Evolutionary conservation across 2,888 invertebrate species (phyloP).

Genomic region (Mechanitis mazaeus): DNA sequence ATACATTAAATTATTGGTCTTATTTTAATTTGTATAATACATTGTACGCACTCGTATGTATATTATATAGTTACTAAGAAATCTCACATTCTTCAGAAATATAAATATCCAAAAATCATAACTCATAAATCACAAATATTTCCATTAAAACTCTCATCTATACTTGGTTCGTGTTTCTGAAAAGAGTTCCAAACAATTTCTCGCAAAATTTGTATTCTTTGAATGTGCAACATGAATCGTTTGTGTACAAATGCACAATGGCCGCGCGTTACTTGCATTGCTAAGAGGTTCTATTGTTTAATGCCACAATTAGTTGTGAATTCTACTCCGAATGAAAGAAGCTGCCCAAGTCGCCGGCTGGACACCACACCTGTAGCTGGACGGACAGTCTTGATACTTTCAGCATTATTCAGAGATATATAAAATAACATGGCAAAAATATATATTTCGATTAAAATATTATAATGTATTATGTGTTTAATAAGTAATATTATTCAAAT

Average conservation of each 20-base stretch:
- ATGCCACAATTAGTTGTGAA: slow-evolving; percentile 71
- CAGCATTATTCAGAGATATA: background rate
- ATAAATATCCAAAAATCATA: background rate
- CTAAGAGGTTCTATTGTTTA: slow-evolving; percentile 76
- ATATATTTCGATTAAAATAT: background rate
- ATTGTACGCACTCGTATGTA: too few species aligned
- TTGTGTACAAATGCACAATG: slow-evolving; percentile 47
- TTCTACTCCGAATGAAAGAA: slow-evolving; percentile 65
- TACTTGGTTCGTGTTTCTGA: slow-evolving; percentile 28
- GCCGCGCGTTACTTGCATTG: slow-evolving; percentile 53
- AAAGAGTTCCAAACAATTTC: slow-evolving; percentile 38
- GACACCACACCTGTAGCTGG: slow-evolving; percentile 28
- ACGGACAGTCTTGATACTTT: slow-evolving; percentile 39
- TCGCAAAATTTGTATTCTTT: slow-evolving; percentile 40
- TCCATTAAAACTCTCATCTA: slow-evolving; percentile 22
- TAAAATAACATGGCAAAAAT: background rate
- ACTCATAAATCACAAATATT: background rate
- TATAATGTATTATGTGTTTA: too few species aligned
- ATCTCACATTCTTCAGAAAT: too few species aligned
- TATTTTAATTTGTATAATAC: too few species aligned
- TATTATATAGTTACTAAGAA: too few species aligned
- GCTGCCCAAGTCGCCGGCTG: slow-evolving; percentile 66
- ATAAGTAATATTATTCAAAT: background rate
- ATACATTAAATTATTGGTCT: too few species aligned
- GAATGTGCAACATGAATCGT: slow-evolving; percentile 40